A percentile compares a stretch with the other conserved stretches of the same genome.
These are phyloP conservation scores for Neomonachus schauinslandi DNA, from an alignment of 2,113 vertebrate genomes.

Conservation along the genomic window DNA sequence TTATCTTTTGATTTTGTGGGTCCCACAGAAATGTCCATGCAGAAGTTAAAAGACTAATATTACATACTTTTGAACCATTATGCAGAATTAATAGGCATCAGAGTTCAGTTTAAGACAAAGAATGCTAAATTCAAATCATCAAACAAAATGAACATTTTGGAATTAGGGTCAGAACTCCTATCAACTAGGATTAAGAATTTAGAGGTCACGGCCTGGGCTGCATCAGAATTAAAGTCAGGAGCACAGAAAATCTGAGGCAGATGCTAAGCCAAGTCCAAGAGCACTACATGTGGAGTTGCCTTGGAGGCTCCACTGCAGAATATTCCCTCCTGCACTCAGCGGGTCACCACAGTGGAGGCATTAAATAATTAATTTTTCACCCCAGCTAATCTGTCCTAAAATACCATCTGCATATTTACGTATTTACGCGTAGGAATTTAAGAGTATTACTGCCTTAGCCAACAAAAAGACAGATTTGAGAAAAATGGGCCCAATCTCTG, in stretches of 20 bases:
- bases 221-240: neutral
- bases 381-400: neutral
- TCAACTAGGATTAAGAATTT: neutral
- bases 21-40: neutral
- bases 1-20: neutral
- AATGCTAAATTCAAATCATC: neutral
- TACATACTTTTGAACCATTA: constrained; percentile 4
- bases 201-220: neutral
- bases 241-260: neutral
- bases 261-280: neutral
- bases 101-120: constrained; percentile 5
- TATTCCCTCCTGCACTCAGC: neutral
- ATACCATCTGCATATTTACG: neutral
- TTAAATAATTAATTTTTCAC: neutral
- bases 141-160: neutral
- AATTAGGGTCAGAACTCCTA: neutral
- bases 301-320: neutral
- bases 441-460: neutral
- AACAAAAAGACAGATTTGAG: neutral
- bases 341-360: neutral
- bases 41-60: neutral
- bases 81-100: neutral
- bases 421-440: constrained; percentile 10
- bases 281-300: too few relatives aligned
- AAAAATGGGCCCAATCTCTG: constrained; percentile 23